Conservation (phyloP, 2,113 vertebrate genomes). For the Lophius piscatorius region DNA sequence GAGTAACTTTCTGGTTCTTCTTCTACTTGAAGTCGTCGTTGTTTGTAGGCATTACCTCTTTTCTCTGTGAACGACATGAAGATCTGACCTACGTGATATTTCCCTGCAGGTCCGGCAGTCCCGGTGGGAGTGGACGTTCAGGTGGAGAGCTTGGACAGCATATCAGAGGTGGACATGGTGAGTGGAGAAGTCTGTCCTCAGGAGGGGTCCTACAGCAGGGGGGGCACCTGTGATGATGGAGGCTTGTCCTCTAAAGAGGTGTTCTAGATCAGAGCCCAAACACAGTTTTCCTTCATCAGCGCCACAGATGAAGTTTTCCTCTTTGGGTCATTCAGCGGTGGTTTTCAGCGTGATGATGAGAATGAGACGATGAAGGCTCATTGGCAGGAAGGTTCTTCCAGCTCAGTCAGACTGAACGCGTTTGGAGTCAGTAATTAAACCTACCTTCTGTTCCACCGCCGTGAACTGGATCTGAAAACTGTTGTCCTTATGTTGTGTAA, state of each 20-base stretch:
- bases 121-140: constrained; percentile 95
- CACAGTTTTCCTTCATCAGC: too few relatives aligned
- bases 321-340: too few relatives aligned
- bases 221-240: too few relatives aligned
- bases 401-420: constrained; percentile 33
- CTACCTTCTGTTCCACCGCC: constrained; percentile 46
- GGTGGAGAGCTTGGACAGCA: constrained; percentile 96
- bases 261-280: too few relatives aligned
- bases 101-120: constrained; percentile 88
- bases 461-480: constrained; percentile 48
- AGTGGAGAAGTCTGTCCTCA: too few relatives aligned
- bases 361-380: constrained; percentile 16
- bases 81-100: constrained; percentile 9
- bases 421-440: constrained; percentile 53
- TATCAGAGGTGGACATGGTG: constrained; percentile 98
- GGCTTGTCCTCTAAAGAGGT: too few relatives aligned
- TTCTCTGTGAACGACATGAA: background rate
- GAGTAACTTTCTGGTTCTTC: too few relatives aligned
- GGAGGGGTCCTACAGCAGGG: too few relatives aligned
- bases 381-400: constrained; percentile 32
- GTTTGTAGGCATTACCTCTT: too few relatives aligned
- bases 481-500: constrained; percentile 52
- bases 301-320: too few relatives aligned
- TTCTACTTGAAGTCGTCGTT: too few relatives aligned
- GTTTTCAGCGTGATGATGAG: constrained; percentile 24